Evolutionary conservation across 2,113 vertebrate genomes (phyloP).

Genomic region (Equus quagga): DNA sequence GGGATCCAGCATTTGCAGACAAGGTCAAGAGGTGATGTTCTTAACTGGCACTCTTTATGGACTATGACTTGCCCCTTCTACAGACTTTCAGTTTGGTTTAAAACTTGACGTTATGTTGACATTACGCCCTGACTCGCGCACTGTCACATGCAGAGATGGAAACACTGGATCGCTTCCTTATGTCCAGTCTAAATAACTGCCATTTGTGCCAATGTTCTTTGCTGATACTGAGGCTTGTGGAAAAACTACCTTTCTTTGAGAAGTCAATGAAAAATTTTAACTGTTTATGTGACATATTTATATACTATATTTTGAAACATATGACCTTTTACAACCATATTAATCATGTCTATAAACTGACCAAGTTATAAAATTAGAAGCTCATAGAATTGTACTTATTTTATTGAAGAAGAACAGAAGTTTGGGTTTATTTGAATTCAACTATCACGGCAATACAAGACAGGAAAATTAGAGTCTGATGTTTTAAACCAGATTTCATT

Average conservation of each 20-base stretch:
- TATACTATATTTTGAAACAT: neutral
- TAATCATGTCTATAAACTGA: neutral
- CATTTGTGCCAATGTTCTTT: neutral
- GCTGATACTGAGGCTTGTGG: neutral
- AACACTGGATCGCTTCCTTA: neutral
- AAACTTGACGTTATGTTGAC: neutral
- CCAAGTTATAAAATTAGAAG: neutral
- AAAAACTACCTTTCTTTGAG: neutral
- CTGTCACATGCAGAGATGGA: neutral
- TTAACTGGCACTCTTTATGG: neutral
- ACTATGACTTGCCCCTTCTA: neutral
- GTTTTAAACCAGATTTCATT: neutral
- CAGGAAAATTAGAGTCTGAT: neutral
- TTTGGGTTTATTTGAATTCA: neutral
- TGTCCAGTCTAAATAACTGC: neutral
- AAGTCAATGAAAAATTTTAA: neutral
- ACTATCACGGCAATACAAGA: neutral
- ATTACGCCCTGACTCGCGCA: neutral
- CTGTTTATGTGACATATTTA: neutral
- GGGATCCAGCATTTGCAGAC: slow-evolving; percentile 7
- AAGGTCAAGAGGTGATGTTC: slow-evolving; percentile 41
- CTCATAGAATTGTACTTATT: neutral
- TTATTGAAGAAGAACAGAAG: neutral
- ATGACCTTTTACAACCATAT: neutral
- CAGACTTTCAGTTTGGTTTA: neutral